phyloP scores from a whole-genome alignment of 2,888 invertebrate species.

The Andrena minutula region DNA sequence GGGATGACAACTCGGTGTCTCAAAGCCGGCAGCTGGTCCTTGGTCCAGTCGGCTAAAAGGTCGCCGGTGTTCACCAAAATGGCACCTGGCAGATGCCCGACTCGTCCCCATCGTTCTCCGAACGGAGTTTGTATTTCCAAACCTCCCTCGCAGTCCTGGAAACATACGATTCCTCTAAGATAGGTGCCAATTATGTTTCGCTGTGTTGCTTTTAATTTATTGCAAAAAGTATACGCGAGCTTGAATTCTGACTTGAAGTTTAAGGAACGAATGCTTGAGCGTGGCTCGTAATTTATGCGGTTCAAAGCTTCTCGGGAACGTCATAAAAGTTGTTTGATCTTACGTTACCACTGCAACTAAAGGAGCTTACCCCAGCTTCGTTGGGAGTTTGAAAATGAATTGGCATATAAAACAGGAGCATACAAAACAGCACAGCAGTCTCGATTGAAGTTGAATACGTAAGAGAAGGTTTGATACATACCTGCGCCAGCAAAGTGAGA shows the following conservation, averaged over 20 bases:
- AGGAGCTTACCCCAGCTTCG: no score
- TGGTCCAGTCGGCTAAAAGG: constrained; percentile 91
- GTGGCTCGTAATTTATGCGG: no score
- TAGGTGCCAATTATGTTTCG: background rate
- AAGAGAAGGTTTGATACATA: constrained; percentile 45
- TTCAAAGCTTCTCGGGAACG: no score
- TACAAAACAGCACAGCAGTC: no score
- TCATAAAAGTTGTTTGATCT: no score
- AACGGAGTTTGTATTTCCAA: constrained; percentile 89
- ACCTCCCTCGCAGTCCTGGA: constrained; percentile 91
- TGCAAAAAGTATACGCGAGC: background rate
- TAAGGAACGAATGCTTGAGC: no score
- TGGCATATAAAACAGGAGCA: no score
- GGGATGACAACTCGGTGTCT: constrained; percentile 91
- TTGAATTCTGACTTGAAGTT: background rate
- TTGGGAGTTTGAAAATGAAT: no score
- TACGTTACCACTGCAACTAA: no score
- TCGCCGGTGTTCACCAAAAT: constrained; percentile 92
- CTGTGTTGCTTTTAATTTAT: background rate
- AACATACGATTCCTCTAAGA: background rate
- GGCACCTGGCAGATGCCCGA: constrained; percentile 91
- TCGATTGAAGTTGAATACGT: no score
- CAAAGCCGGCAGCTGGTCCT: constrained; percentile 89
- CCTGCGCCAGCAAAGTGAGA: constrained; percentile 89
- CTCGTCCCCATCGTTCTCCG: constrained; percentile 90